Evolutionary conservation across 1,140 invertebrate genomes (phyloP).

Genomic region (Calephelis virginiensis): DNA sequence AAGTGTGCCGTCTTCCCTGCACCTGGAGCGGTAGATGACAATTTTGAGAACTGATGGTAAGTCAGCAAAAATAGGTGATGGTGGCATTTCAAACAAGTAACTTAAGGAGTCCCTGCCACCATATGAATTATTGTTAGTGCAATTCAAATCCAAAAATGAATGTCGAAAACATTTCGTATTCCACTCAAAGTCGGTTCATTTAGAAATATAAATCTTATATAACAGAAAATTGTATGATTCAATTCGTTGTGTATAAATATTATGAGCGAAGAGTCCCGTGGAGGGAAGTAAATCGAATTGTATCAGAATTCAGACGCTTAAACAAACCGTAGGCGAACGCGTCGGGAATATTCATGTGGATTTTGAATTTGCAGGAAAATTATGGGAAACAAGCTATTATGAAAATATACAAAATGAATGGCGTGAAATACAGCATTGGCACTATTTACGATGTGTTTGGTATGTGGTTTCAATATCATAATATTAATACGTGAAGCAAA

Average conservation of each 20-base stretch:
- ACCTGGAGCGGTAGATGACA: too few species aligned
- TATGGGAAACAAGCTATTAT: conserved; percentile 61
- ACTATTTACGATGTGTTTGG: conserved; percentile 55
- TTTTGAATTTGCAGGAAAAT: conserved; percentile 62
- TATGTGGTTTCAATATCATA: conserved; percentile 28
- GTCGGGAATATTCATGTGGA: conserved; percentile 44
- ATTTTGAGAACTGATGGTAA: too few species aligned
- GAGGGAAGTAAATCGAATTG: conserved; percentile 30
- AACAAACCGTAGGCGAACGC: conserved; percentile 23
- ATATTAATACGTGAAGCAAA: too few species aligned
- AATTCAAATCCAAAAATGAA: background rate
- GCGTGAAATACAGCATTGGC: conserved; percentile 49
- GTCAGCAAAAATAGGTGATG: too few species aligned
- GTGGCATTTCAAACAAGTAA: too few species aligned
- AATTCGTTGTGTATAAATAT: conserved; percentile 8
- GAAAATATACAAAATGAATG: conserved; percentile 49
- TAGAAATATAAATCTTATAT: conserved; percentile 3
- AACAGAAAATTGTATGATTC: conserved; percentile 11
- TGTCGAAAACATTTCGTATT: background rate
- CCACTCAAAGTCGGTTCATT: conserved; percentile 3
- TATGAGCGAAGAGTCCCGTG: conserved; percentile 14
- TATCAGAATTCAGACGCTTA: conserved; percentile 33
- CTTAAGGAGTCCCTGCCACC: too few species aligned
- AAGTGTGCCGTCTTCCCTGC: too few species aligned
- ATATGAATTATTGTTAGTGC: background rate